phyloP scores from a whole-genome alignment of 2,797 vertebrate species.

The Paramormyrops hopkinsi region DNA sequence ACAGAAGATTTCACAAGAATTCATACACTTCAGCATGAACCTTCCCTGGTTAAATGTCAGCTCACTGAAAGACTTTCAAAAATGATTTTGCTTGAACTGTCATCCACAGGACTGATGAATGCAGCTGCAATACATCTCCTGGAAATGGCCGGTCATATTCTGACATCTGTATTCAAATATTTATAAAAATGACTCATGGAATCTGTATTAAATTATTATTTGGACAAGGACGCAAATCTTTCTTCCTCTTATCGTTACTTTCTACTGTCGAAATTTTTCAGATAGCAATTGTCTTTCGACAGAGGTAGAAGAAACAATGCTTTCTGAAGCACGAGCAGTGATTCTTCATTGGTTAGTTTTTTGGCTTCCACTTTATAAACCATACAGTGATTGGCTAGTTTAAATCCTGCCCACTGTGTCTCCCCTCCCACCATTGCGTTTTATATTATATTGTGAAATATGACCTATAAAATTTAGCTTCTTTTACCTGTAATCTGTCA shows the following conservation, averaged over 20 bases:
- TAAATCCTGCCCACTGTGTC: background rate
- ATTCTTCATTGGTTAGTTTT: background rate
- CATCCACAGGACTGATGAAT: background rate
- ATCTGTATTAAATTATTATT: background rate
- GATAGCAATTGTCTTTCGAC: background rate
- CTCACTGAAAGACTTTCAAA: background rate
- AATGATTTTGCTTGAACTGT: background rate
- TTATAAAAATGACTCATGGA: background rate
- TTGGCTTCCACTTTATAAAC: background rate
- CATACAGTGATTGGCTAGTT: background rate
- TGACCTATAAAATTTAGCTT: background rate
- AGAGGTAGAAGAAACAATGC: background rate
- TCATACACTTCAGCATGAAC: background rate
- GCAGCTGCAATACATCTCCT: background rate
- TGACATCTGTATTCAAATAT: conserved; percentile 5
- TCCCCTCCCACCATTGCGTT: background rate
- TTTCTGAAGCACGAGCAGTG: background rate
- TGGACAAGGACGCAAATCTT: background rate
- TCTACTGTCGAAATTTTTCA: background rate
- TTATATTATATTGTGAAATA: background rate
- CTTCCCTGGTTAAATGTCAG: background rate
- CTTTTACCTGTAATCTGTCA: background rate
- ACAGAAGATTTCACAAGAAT: background rate
- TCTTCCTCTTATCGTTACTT: background rate
- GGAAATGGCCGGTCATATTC: background rate